These are phyloP conservation scores for Ametastegia equiseti DNA, from an alignment of 2,888 invertebrate species.

Conservation along the genomic window DNA sequence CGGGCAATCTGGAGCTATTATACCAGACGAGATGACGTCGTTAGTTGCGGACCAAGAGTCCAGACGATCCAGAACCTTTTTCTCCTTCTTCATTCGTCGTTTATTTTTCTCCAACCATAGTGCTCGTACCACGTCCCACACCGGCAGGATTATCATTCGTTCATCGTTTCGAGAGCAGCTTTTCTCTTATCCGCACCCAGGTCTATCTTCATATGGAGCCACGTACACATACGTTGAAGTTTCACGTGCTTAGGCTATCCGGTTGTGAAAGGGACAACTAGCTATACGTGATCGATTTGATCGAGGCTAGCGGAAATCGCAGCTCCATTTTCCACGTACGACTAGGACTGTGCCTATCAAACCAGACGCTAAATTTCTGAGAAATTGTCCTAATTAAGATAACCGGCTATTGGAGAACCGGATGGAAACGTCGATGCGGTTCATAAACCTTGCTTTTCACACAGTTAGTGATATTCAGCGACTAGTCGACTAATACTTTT, in stretches of 20 bases:
- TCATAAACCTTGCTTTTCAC: too few species aligned
- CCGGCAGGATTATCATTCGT: not conserved
- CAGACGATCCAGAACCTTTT: slow-evolving; percentile 18
- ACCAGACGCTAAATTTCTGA: not conserved
- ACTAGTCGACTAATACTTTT: slow-evolving; percentile 63
- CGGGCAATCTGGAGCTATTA: slow-evolving; percentile 38
- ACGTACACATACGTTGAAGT: not conserved
- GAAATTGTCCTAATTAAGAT: not conserved
- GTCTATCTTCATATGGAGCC: not conserved
- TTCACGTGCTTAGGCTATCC: slow-evolving; percentile 3
- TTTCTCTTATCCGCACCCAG: not conserved
- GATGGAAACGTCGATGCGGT: too few species aligned
- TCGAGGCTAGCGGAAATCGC: not conserved
- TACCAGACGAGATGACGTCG: slow-evolving; percentile 39
- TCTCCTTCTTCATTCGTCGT: not conserved
- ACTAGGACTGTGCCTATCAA: not conserved
- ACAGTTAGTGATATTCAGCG: not conserved
- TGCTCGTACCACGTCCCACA: not conserved
- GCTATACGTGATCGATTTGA: slow-evolving; percentile 9
- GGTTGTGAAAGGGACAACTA: slow-evolving; percentile 2
- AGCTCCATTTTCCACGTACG: not conserved
- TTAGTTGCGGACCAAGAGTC: slow-evolving; percentile 18
- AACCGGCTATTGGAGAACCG: not conserved
- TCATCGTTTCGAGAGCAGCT: not conserved
- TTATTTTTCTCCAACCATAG: not conserved